These are phyloP conservation scores for Scrobipalpa costella DNA, from an alignment of 2,888 invertebrate genomes.

Conservation along the genomic window DNA sequence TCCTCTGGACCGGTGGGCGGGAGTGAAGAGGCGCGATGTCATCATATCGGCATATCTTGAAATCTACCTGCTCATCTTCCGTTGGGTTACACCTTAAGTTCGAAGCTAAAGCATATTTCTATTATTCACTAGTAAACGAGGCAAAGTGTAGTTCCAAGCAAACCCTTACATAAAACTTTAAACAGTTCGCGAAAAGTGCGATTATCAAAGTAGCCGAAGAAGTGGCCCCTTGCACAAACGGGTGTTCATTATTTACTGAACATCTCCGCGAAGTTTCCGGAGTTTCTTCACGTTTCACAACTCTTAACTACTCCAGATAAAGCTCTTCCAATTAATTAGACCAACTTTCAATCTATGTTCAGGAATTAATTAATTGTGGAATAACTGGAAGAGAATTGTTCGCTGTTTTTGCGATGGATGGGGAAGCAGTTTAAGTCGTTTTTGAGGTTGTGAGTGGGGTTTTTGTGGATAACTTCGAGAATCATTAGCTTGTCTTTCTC, in stretches of 20 bases:
- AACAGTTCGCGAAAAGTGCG: slow-evolving; percentile 5
- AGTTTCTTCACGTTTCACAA: slow-evolving; percentile 13
- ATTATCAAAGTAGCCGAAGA: slow-evolving; percentile 2
- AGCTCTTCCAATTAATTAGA: slow-evolving; percentile 62
- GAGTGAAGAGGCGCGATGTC: too few species aligned
- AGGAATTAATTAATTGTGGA: slow-evolving; percentile 46
- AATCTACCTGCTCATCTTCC: too few species aligned
- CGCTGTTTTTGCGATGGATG: background rate
- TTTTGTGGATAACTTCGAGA: background rate
- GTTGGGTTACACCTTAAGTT: too few species aligned
- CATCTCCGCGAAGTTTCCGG: background rate
- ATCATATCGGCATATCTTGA: too few species aligned
- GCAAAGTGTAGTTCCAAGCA: background rate
- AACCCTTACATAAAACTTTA: too few species aligned
- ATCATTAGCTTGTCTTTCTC: background rate
- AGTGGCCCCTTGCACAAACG: background rate
- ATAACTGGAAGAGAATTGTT: slow-evolving; percentile 8
- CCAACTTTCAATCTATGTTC: slow-evolving; percentile 50
- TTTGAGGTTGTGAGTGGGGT: background rate
- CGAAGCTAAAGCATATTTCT: background rate
- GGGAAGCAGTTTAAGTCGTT: background rate
- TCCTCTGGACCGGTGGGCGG: too few species aligned
- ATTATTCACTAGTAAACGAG: background rate
- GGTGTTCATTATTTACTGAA: slow-evolving; percentile 6
- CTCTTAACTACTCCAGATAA: slow-evolving; percentile 42